Evolutionary conservation across 2,113 vertebrate species (phyloP).

Genomic region (Chamaea fasciata): DNA sequence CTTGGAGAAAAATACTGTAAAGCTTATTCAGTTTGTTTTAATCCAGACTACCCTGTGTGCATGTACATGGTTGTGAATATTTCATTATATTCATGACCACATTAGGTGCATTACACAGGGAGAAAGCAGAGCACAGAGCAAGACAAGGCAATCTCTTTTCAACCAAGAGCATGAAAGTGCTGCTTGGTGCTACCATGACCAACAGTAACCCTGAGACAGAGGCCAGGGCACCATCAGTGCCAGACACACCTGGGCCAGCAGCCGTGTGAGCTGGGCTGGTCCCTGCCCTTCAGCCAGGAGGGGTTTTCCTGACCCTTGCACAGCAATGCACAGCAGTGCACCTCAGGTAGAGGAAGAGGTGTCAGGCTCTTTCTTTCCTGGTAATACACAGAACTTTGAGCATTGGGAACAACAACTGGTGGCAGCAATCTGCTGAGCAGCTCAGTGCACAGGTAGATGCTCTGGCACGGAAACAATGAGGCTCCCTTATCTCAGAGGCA

Average conservation of each 20-base stretch:
- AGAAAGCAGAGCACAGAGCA: not conserved
- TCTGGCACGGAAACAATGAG: not conserved
- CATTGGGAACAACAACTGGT: not conserved
- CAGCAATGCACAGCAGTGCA: not conserved
- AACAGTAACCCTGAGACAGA: not conserved
- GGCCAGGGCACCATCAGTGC: not conserved
- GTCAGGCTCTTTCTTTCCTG: not conserved
- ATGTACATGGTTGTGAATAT: not conserved
- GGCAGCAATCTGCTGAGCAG: not conserved
- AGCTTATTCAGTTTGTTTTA: not conserved
- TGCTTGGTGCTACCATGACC: not conserved
- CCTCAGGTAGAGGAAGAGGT: not conserved
- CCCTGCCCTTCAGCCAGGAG: not conserved
- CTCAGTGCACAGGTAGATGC: not conserved
- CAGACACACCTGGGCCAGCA: not conserved
- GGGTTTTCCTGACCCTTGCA: not conserved
- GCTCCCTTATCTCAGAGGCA: not conserved
- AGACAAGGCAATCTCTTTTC: not conserved
- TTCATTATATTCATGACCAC: not conserved
- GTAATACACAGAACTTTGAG: not conserved
- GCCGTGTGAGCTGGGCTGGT: accelerated
- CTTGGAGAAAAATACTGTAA: not conserved
- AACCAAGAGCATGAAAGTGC: not conserved
- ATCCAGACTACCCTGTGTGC: not conserved
- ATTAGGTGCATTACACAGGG: not conserved